These are phyloP conservation scores for Sturnira hondurensis DNA, from an alignment of 2,113 vertebrate genomes.

Conservation along the genomic window DNA sequence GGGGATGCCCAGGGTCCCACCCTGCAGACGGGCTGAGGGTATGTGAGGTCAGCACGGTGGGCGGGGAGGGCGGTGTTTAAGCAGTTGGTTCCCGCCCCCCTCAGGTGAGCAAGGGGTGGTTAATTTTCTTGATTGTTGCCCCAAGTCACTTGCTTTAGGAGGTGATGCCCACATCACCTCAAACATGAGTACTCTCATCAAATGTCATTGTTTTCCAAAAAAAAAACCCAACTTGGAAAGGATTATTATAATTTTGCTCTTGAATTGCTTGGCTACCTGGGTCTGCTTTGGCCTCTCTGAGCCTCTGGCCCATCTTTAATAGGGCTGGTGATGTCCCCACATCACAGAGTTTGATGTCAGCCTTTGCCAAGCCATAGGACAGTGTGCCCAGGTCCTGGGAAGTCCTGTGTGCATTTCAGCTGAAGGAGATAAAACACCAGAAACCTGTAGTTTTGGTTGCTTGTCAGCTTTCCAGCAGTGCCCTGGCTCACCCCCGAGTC, in stretches of 20 bases:
- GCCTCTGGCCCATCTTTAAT: background rate
- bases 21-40: background rate
- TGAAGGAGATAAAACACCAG: background rate
- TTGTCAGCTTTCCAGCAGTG: background rate
- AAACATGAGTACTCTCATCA: background rate
- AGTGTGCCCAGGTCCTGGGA: background rate
- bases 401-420: background rate
- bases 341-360: background rate
- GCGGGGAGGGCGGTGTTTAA: background rate
- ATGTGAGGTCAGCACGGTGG: background rate
- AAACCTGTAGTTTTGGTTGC: background rate
- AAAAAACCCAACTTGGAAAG: too few species aligned
- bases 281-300: background rate
- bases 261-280: background rate
- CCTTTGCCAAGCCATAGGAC: background rate
- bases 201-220: too few species aligned
- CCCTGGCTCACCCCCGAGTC: background rate
- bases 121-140: background rate
- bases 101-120: fast-evolving
- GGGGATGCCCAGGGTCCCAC: background rate
- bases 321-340: background rate
- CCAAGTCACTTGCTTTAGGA: background rate
- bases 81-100: background rate
- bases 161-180: background rate
- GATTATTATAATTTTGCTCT: background rate